Base-by-base conservation (phyloP, 2,113 vertebrate species). In the Neomonachus schauinslandi region DNA sequence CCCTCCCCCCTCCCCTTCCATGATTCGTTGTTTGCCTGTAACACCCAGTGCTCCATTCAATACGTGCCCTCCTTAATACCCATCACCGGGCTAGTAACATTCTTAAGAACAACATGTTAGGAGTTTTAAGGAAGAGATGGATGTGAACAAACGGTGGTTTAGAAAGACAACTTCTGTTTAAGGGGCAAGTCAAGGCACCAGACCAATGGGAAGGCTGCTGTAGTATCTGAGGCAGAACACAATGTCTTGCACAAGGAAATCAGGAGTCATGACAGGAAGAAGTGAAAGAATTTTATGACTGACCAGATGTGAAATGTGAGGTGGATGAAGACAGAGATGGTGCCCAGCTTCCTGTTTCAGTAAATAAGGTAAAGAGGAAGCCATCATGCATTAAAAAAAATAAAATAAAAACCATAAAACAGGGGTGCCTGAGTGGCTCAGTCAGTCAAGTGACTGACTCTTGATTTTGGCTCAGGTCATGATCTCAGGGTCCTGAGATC, bases 191-290 rank as follows among this genome's bases (percentile, higher is more conserved):
- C 53, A 53, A 89, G 19, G 84, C 26, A 86, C 36, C 4, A 49
- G 9, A 79, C 22, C 33, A n/a, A 2, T 19, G 61, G 63, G n/a
- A 83, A 67, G 81, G 26, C 71, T 42, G 28, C 31, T 4, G 11
- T 3, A 19, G 13, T 33, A 81, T 49, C 8, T 1, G 26, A 18
- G 31, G 46, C 13, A 31, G 36, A 79, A 11, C 2, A 3, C 0
- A 2, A 31, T 42, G 5, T 33, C 33, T 12, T 74, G 15, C 2
- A 26, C n/a, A 51, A 65, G 31, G 13, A 84, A 46, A 74, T 19
- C 0, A 26, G 15, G 36, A 14, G 33, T 7, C n/a, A 19, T 49
- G 36, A 42, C 2, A 36, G 31, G n/a, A 12, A 82, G 24, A 36
- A 46, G 36, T 8, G 49, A 89, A 84, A 86, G n/a, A 59, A 42